Percentiles rank a stretch among this genome's conserved stretches.
Conservation (phyloP, 2,888 invertebrate genomes). For the Eumacrocentrus americanus region DNA sequence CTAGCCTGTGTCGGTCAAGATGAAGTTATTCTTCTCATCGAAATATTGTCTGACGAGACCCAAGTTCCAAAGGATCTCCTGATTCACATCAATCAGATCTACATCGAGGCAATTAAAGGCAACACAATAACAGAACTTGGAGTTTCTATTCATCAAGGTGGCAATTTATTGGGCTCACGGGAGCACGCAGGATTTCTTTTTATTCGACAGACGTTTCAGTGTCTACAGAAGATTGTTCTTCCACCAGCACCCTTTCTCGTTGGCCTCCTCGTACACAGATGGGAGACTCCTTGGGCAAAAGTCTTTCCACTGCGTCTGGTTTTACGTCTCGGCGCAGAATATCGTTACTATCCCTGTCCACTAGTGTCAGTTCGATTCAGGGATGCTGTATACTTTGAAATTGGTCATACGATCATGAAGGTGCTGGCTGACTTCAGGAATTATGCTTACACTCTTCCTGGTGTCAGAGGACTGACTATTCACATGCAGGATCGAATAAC, state of each 20-base stretch:
- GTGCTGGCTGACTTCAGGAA: slow-evolving; percentile 84
- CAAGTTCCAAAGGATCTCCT: slow-evolving; percentile 76
- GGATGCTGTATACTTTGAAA: slow-evolving; percentile 81
- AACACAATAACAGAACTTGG: slow-evolving; percentile 74
- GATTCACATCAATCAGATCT: slow-evolving; percentile 74
- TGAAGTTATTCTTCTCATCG: slow-evolving; percentile 78
- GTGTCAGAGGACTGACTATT: slow-evolving; percentile 77
- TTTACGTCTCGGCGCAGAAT: slow-evolving; percentile 81
- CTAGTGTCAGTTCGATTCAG: slow-evolving; percentile 78
- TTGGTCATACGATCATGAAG: slow-evolving; percentile 88
- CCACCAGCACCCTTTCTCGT: slow-evolving; percentile 79
- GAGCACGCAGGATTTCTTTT: slow-evolving; percentile 85
- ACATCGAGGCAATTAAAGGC: slow-evolving; percentile 73
- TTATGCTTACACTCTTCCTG: slow-evolving; percentile 79
- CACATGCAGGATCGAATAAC: slow-evolving; percentile 85
- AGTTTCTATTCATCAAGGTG: slow-evolving; percentile 69
- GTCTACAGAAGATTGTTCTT: slow-evolving; percentile 75
- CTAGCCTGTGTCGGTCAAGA: slow-evolving; percentile 82
- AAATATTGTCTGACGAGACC: slow-evolving; percentile 70
- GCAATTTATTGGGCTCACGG: slow-evolving; percentile 70
- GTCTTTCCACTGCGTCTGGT: slow-evolving; percentile 77
- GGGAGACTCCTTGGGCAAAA: slow-evolving; percentile 85
- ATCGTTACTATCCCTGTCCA: slow-evolving; percentile 85
- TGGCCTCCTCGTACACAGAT: slow-evolving; percentile 78
- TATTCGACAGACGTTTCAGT: slow-evolving; percentile 80